phyloP scores from a whole-genome alignment of 1,140 invertebrate genomes.

The Ylistrum balloti region DNA sequence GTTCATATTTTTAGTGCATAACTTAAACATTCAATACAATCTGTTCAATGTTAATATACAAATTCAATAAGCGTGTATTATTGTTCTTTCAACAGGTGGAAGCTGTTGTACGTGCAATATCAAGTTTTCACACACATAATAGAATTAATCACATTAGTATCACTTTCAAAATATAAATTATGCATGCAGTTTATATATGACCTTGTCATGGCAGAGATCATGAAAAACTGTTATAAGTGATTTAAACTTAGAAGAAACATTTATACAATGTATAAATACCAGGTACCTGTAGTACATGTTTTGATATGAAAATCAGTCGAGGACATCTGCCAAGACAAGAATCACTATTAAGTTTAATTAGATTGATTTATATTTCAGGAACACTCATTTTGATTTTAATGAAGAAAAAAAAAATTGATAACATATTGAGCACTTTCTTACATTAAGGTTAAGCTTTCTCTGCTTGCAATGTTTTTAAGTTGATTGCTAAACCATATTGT shows the following conservation, averaged over 20 bases:
- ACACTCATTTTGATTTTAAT: background rate
- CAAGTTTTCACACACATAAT: background rate
- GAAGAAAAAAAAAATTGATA: no score
- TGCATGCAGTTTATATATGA: background rate
- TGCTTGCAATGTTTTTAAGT: slow-evolving; percentile 9
- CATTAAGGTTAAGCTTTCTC: background rate
- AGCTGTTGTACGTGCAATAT: background rate
- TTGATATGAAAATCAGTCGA: no score
- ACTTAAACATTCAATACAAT: background rate
- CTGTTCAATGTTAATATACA: no score
- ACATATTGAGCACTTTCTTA: no score
- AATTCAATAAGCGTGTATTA: background rate
- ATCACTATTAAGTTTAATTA: background rate
- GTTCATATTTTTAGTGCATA: background rate
- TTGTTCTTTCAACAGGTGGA: slow-evolving; percentile 19
- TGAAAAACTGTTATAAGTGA: no score
- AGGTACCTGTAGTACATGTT: no score
- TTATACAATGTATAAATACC: no score
- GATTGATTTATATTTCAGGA: background rate
- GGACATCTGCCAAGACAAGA: slow-evolving; percentile 21
- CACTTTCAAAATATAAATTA: background rate
- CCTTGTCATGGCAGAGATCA: slow-evolving; percentile 14
- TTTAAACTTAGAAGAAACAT: no score
- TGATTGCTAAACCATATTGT: background rate
- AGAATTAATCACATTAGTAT: background rate